Evolutionary conservation across 2,888 invertebrate species (phyloP), one percentile per base, ranked within the genome.

Genomic region (Diadegma fenestrale): DNA sequence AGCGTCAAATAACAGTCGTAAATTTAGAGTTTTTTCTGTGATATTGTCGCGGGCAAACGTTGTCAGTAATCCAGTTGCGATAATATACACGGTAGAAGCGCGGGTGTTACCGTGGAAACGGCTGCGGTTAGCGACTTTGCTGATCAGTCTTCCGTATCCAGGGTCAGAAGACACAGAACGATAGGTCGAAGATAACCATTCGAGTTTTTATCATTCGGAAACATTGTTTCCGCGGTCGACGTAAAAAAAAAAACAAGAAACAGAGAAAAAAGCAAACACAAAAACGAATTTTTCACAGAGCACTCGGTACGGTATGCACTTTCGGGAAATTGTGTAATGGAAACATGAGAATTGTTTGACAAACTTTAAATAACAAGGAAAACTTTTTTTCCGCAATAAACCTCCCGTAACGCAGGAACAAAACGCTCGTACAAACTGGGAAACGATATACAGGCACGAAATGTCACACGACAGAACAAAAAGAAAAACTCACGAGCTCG

Each of bases 61-160:
- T 14, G 51, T 19, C 26, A 48, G 54, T 71, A n/a, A 66, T 72
- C 63, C 73, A 78, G 75, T 61, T 85, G 81, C 63, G 77, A 85
- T 79, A 79, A 54, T 66, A 54, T 66, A 48, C n/a, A 69, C 41
- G 43, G 63, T 33, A 3, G 43, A 79, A 83, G 54, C 79, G 63
- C 63, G 80, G 22, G 54, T 26, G 85, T 82, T 85, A 82, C 85
- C 85, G 85, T 85, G 85, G 82, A 82, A 77, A 80, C 82, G 76
- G 58, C 72, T 61, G 73, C 73, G 79, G 71, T 82, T 82, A 80
- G 66, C 80, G 80, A 80, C 80, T 76, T 30, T 76, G 58, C 64
- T 26, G 71, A 79, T 82, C 82, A 75, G 63, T 85, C 85, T 82
- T 79, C 82, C 82, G 85, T 85, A 76, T 82, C 85, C 82, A 85